Conservation (phyloP, 2,888 invertebrate species). For the Melieria omissa region DNA sequence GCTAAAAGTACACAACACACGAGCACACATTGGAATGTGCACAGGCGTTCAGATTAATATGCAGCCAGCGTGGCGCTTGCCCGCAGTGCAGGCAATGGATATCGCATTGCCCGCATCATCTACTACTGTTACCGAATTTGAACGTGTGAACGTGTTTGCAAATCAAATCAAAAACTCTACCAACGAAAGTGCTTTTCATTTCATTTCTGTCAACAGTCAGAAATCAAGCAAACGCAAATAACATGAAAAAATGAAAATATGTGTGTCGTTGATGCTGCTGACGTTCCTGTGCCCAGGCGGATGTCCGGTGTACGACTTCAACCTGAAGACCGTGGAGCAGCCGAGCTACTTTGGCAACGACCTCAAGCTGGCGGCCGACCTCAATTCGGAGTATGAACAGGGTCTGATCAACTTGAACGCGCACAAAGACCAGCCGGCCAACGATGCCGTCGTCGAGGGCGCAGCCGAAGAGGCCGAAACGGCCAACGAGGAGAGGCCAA, state of each 20-base stretch:
- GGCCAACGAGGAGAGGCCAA: slow-evolving; percentile 2
- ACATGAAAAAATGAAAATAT: slow-evolving; percentile 51
- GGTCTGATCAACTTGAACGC: slow-evolving; percentile 45
- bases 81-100: no score
- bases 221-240: slow-evolving; percentile 9
- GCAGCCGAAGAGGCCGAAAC: neutral
- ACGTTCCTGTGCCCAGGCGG: slow-evolving; percentile 54
- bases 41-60: no score
- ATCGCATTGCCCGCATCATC: no score
- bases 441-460: slow-evolving; percentile 2
- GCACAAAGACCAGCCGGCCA: slow-evolving; percentile 2
- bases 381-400: slow-evolving; percentile 52
- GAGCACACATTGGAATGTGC: no score
- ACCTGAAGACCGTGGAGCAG: slow-evolving; percentile 54
- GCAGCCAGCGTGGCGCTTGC: no score
- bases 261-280: slow-evolving; percentile 52
- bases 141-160: no score
- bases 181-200: neutral
- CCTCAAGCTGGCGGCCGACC: slow-evolving; percentile 54
- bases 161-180: no score
- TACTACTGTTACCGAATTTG: no score
- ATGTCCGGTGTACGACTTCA: slow-evolving; percentile 56
- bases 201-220: neutral
- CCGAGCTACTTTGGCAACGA: slow-evolving; percentile 55
- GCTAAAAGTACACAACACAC: slow-evolving; percentile 70